Evolutionary conservation across 2,888 invertebrate species (phyloP).

Genomic region (Drosophila buzzatii): DNA sequence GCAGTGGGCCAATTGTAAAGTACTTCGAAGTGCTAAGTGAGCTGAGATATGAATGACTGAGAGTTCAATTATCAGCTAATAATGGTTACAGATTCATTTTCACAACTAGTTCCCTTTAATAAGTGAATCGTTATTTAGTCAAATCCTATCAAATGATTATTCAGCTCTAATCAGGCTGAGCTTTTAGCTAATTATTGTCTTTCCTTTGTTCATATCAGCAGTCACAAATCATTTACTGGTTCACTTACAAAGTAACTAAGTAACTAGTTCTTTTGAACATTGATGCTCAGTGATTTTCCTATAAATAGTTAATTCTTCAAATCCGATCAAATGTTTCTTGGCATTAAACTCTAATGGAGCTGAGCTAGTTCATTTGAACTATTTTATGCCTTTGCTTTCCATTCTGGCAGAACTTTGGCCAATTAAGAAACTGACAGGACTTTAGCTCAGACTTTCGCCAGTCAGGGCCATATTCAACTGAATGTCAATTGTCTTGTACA

Average conservation of each 20-base stretch:
- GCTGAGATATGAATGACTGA: background rate
- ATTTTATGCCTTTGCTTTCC: background rate
- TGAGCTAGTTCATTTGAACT: background rate
- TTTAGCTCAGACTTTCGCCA: background rate
- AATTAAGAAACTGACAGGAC: constrained; percentile 18
- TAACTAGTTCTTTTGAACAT: background rate
- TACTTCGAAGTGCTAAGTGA: background rate
- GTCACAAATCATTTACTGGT: too few species aligned
- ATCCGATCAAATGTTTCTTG: background rate
- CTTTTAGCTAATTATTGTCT: background rate
- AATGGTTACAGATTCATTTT: background rate
- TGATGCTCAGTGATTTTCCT: background rate
- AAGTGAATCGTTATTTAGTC: too few species aligned
- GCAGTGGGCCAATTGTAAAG: background rate
- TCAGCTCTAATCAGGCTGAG: too few species aligned
- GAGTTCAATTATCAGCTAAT: background rate
- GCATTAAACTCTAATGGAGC: background rate
- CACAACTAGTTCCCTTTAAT: too few species aligned
- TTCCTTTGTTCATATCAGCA: too few species aligned
- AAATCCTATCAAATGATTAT: too few species aligned
- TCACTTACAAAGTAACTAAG: background rate
- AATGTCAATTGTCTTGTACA: constrained; percentile 1
- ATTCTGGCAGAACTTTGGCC: background rate
- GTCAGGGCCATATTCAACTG: constrained; percentile 8
- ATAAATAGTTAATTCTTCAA: background rate